Evolutionary conservation across 2,113 vertebrate species (phyloP), one percentile per base, ranked within the genome.

Genomic region (Sinocyclocheilus maitianheensis): DNA sequence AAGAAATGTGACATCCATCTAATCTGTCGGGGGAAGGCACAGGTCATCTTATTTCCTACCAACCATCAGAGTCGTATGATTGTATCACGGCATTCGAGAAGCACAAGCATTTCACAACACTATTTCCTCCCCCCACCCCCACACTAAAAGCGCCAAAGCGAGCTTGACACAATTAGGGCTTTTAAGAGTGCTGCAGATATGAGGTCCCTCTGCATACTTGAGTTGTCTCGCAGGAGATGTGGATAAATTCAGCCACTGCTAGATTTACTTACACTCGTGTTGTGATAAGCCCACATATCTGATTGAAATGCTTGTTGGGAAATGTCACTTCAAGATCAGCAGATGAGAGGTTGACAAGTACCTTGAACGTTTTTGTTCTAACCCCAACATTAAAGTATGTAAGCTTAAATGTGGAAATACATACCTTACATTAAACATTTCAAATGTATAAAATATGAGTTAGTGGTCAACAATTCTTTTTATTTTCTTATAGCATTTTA

Each of bases 1-100:
- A 92, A 94, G 91, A 94, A 94, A 94, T 90, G 94, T 95, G 93
- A 94, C 94, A 95, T 95, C 94, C 93, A 93, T 94, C 91, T 93
- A 94, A 95, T 95, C 94, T 93, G 87, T 85, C 88, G 81, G 89
- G 92, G 90, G 89, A 93, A 88, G 53, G 91, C 89, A 91, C 88
- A 88, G 92, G 93, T 94, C 93, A 93, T 93, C 93, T 94, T 94
- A 51, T 51, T 48, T 48, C 46, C 94, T 92, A 90, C 74, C 71
- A 65, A 77, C 91, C 91, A 94, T 94, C 94, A 93, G 94, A 93
- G 91, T 90, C 89, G 81, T 80, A 89, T 94, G 94, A 95, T 94
- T 94, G 92, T 93, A 93, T 94, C 93, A 91, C 87, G 83, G 91
- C 91, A 85, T 91, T 90, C 91, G 92, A 93, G 93, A 94, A 94